Evolutionary conservation across 2,113 vertebrate genomes (phyloP), one percentile per base, ranked within the genome.

Genomic region (Otocyon megalotis): DNA sequence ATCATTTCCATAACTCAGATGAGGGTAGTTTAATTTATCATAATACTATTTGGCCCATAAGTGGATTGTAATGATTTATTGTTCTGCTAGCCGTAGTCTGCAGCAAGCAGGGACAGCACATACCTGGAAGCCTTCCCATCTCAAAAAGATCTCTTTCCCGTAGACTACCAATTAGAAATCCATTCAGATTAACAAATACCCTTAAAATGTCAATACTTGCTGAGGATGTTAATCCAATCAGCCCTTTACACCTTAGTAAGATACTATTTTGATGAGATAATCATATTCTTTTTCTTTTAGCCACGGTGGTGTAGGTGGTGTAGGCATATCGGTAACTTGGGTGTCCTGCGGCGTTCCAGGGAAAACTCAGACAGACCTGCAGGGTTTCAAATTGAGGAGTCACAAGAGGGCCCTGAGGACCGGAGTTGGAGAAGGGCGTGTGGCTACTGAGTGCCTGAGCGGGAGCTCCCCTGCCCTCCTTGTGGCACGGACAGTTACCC

Each of bases 131-230:
- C 3, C 35, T 94, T 86, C 30, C 56, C 50, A 89, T 74, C 32
- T 94, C 63, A 97, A 67, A 95, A 97, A 53, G 82, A 77, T 76
- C 50, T 94, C n/a, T 82, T 87, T 97, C 32, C 72, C 4, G 1
- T 93, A 93, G 79, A 94, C 58, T 71, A 79, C 74, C 60, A 76
- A 76, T 92, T 92, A 97, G 62, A 95, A 97, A 93, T 90, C 65
- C 90, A 96, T 85, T 96, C 93, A 69, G 69, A 94, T 93, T 92
- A 96, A 72, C 54, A 81, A 53, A 53, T 95, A 79, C 65, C 65
- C 56, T 96, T 93, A 85, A 92, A 94, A 82, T 92, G 81, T 92
- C 93, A 88, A 0, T 94, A 74, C 77, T 95, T 69, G 14, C 77
- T 56, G 60, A 88, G 71, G 88, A 94, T 54, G 62, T 86, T 93